Conservation (phyloP, 2,113 vertebrate genomes). For the Ceyx margarethae region DNA sequence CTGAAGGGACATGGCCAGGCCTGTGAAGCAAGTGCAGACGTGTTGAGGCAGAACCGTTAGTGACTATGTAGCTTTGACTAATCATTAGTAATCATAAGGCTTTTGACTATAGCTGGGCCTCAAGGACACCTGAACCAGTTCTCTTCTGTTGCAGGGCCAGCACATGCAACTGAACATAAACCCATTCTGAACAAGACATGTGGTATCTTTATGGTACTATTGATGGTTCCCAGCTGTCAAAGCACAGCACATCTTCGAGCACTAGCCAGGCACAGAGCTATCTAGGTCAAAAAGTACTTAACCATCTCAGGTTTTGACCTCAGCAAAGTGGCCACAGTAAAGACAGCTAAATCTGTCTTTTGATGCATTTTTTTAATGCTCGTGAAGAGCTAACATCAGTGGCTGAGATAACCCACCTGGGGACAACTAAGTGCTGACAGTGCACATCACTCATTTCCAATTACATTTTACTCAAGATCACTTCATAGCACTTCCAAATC, state of each 20-base stretch:
- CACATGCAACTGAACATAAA: background rate
- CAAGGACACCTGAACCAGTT: background rate
- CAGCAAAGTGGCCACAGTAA: background rate
- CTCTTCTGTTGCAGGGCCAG: background rate
- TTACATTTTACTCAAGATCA: background rate
- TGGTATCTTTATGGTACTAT: rapidly evolving
- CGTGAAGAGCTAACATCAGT: background rate
- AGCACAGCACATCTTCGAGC: background rate
- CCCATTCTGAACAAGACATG: background rate
- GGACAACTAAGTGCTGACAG: background rate
- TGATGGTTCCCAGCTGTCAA: background rate
- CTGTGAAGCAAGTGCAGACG: too few relatives aligned
- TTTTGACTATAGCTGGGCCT: too few relatives aligned
- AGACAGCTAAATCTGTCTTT: background rate
- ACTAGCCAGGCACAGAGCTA: background rate
- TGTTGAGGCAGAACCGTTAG: too few relatives aligned
- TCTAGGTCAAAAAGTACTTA: background rate
- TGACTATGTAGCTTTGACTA: too few relatives aligned
- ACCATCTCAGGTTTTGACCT: background rate
- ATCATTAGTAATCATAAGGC: too few relatives aligned
- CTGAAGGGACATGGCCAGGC: too few relatives aligned
- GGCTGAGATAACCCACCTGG: rapidly evolving
- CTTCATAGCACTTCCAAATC: background rate
- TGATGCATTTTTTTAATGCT: background rate
- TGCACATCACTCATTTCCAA: background rate